A percentile compares a stretch with the other conserved stretches of the same genome.
phyloP scores from a whole-genome alignment of 2,113 vertebrate species.

The Cephalopholis sonnerati region DNA sequence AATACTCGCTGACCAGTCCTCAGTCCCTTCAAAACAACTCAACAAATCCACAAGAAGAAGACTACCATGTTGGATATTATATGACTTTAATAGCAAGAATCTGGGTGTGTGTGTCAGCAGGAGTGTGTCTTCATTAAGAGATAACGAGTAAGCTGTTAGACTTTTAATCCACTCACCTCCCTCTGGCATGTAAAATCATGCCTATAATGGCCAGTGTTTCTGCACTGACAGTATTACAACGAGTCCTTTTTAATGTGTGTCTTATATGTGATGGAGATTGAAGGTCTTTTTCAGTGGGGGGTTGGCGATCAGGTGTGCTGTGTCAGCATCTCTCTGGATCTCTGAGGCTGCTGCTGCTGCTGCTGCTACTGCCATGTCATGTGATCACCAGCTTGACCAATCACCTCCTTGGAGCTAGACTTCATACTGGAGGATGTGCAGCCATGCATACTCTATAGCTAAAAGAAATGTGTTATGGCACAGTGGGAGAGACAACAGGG shows the following conservation, averaged over 20 bases:
- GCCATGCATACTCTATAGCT: constrained; percentile 66
- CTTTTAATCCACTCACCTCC: not conserved
- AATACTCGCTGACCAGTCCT: constrained; percentile 21
- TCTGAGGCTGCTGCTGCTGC: constrained; percentile 57
- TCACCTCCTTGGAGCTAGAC: constrained; percentile 54
- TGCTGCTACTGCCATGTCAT: constrained; percentile 49
- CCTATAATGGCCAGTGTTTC: not conserved
- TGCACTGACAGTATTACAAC: constrained; percentile 6
- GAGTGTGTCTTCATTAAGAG: constrained; percentile 11
- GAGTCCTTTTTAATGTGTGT: constrained; percentile 26
- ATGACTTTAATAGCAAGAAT: constrained; percentile 11
- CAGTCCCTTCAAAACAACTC: constrained; percentile 23
- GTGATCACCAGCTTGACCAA: constrained; percentile 71
- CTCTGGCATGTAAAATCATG: not conserved
- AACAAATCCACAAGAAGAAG: constrained; percentile 7
- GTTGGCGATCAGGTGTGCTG: constrained; percentile 77
- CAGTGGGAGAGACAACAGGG: constrained; percentile 30
- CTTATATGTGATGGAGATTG: constrained; percentile 44
- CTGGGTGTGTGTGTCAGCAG: not conserved
- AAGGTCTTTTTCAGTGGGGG: constrained; percentile 67
- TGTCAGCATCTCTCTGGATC: constrained; percentile 77
- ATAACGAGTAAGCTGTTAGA: not conserved
- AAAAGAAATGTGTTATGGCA: constrained; percentile 49
- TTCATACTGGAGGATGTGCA: constrained; percentile 60
- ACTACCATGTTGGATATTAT: not conserved